Evolutionary conservation across 2,888 invertebrate genomes (phyloP).

Genomic region (Pollenia griseotomentosa): DNA sequence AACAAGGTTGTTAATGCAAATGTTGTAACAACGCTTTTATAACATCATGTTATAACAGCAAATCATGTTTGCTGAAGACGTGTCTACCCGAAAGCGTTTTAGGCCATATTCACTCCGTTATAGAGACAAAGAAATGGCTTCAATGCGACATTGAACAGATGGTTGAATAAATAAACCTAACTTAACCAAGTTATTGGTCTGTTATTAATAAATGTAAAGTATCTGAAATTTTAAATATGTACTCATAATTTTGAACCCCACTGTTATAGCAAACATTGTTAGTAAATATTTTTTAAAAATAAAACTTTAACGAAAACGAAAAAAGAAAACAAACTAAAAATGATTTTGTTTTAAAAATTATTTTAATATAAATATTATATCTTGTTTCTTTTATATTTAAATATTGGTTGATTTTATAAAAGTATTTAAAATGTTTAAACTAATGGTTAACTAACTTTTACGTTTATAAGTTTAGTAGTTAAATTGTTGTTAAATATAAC

Average conservation of each 20-base stretch:
- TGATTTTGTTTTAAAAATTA: slow-evolving; percentile 51
- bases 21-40: no score
- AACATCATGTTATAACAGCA: no score
- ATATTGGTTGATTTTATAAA: slow-evolving; percentile 51
- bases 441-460: slow-evolving; percentile 64
- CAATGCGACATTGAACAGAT: no score
- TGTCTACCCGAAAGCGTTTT: no score
- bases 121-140: no score
- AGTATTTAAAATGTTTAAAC: slow-evolving; percentile 59
- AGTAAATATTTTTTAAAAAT: neutral
- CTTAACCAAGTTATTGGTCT: no score
- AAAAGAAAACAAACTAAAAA: slow-evolving; percentile 44
- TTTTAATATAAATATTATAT: slow-evolving; percentile 73
- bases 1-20: no score
- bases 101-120: no score
- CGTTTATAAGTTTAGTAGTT: slow-evolving; percentile 37
- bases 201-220: no score
- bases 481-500: slow-evolving; percentile 28
- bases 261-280: neutral
- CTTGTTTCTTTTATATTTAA: slow-evolving; percentile 39
- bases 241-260: neutral
- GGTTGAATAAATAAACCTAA: no score
- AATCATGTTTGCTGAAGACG: no score
- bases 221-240: no score
- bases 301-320: slow-evolving; percentile 15